Conservation (phyloP, 2,113 vertebrate genomes). For the Sinosuthora webbiana region DNA sequence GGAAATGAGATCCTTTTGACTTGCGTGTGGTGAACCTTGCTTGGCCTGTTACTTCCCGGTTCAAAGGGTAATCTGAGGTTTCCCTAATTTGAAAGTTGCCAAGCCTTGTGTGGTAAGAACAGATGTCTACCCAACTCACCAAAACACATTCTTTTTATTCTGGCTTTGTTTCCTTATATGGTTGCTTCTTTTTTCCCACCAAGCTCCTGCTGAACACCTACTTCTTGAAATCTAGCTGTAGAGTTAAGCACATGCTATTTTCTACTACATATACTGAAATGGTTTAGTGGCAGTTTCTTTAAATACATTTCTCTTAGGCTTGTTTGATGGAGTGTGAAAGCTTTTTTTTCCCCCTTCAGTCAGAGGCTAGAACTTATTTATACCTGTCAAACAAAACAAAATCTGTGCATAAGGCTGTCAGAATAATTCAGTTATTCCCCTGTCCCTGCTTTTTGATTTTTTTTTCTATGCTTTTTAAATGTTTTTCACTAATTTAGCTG, state of each 20-base stretch:
- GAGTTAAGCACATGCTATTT: constrained; percentile 37
- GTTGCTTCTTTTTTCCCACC: constrained; percentile 22
- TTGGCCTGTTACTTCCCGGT: background rate
- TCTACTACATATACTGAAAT: constrained; percentile 9
- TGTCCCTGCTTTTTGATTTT: background rate
- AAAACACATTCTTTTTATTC: constrained; percentile 14
- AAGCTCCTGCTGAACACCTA: constrained; percentile 36
- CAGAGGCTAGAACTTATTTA: constrained; percentile 51
- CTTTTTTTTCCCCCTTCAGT: background rate
- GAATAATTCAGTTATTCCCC: constrained; percentile 18
- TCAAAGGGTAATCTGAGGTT: constrained; percentile 19
- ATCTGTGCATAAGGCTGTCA: constrained; percentile 36
- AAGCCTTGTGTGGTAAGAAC: constrained; percentile 9
- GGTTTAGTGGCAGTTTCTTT: constrained; percentile 51
- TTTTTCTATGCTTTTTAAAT: constrained; percentile 14
- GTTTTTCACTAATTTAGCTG: background rate
- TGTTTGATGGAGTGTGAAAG: constrained; percentile 48
- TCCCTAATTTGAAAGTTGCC: background rate
- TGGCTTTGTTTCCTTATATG: constrained; percentile 41
- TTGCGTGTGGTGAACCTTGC: background rate
- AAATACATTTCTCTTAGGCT: constrained; percentile 31
- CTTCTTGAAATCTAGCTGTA: constrained; percentile 40
- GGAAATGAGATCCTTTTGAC: background rate
- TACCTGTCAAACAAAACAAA: constrained; percentile 49
- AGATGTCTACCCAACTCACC: constrained; percentile 24